Base-by-base conservation (phyloP, 2,797 vertebrate species). In the Artibeus lituratus region DNA sequence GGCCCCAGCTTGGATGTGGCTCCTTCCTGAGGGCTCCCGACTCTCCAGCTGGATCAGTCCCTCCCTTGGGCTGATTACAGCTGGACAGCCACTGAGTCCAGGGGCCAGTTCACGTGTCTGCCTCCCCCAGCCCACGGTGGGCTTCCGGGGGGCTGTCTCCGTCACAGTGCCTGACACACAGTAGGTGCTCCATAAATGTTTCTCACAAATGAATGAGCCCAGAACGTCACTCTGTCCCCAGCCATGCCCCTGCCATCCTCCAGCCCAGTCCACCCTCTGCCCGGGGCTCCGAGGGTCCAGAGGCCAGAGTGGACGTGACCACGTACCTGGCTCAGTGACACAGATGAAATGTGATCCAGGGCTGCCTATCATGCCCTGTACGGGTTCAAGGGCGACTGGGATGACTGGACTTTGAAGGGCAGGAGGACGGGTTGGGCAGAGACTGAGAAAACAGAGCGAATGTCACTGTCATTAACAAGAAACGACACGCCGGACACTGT, bases 21-120 rank as follows among this genome's bases (percentile, higher is more conserved):
- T 78, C 35, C 49, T 44, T 18, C 62, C 47, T 0, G 0, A 69
- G 49, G 49, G 42, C 77, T 80, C 26, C 16, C 8, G 44, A 2
- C 62, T 53, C 14, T 22, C 32, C 26, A 3, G n/a, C 69, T 39
- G 35, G 22, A 11, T 26, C 10, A 12, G 16, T 16, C 18, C 72
- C 10, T 24, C 21, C 16, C 26, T 22, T 10, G 16, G n/a, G 4
- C 4, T 1, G 11, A 39, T 7, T 5, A 6, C 51, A 76, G 32
- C 7, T 24, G 0, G 2, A n/a, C 0, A 2, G 7, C 39, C 53
- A 2, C 51, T 0, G 3, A 69, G 55, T 5, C 76, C 14, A 19
- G 21, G 49, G 74, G n/a, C 65, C 73, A 12, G 86, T 1, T 62
- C 12, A 14, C 37, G 29, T 15, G 18, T 51, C 67, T 14, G 24